phyloP scores from a whole-genome alignment of 2,797 vertebrate species.

The Mycteria americana region DNA sequence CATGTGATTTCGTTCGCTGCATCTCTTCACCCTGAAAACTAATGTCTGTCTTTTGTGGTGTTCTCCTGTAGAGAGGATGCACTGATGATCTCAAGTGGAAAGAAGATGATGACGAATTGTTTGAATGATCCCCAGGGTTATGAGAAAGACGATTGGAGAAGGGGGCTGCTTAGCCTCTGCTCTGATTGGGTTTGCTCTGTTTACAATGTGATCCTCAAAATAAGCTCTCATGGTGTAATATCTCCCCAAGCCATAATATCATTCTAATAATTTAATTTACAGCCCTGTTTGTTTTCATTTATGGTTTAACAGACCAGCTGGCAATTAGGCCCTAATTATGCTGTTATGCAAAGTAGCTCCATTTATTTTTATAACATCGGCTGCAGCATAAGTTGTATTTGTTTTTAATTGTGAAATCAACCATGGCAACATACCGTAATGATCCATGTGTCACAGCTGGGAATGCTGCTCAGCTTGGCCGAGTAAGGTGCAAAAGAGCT shows the following conservation, averaged over 20 bases:
- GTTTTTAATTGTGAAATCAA: conserved; percentile 39
- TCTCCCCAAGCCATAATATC: conserved; percentile 44
- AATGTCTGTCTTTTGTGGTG: not conserved
- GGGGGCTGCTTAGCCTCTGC: not conserved
- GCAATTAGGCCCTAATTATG: conserved; percentile 51
- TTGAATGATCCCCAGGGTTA: not conserved
- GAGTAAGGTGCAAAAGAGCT: not conserved
- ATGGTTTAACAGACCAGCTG: conserved; percentile 47
- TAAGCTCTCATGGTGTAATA: not conserved
- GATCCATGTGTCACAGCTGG: conserved; percentile 43
- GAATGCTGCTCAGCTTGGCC: conserved; percentile 6
- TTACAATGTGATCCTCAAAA: not conserved
- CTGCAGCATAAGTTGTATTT: conserved; percentile 20
- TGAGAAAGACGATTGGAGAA: not conserved
- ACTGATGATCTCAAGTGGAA: not conserved
- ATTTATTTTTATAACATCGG: conserved; percentile 40
- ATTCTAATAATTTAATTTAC: conserved; percentile 51
- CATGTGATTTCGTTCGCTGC: not conserved
- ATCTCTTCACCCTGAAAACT: not conserved
- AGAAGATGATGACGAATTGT: not conserved
- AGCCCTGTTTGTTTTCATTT: conserved; percentile 57
- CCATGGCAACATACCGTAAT: not conserved
- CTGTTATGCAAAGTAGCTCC: conserved; percentile 59
- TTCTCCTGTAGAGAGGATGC: not conserved
- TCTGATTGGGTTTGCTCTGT: not conserved